A percentile compares a stretch with the other conserved stretches of the same genome.
Evolutionary conservation across 1,140 invertebrate species (phyloP).

Genomic region (Tetramorium alpestre): DNA sequence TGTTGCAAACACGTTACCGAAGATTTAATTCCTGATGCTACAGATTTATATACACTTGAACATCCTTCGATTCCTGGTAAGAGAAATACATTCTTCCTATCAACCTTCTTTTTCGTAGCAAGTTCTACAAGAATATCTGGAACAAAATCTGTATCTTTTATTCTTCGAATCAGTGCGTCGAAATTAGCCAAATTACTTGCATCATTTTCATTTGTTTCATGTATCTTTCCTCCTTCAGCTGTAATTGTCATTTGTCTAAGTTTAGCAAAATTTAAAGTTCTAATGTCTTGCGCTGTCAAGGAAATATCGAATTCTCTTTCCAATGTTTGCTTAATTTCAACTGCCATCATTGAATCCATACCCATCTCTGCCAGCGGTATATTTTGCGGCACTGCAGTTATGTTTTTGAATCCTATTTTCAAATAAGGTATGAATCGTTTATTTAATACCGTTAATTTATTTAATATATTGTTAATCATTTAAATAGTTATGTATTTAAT

Average conservation of each 20-base stretch:
- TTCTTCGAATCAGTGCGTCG: constrained; percentile 78
- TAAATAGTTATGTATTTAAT: too few species aligned
- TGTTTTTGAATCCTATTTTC: constrained; percentile 82
- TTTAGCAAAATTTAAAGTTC: too few species aligned
- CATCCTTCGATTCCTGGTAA: constrained; percentile 90
- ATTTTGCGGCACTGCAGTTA: constrained; percentile 87
- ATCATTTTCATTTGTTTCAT: constrained; percentile 81
- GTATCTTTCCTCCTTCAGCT: too few species aligned
- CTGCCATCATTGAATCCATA: too few species aligned
- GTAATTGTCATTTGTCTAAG: too few species aligned
- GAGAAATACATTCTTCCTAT: constrained; percentile 86
- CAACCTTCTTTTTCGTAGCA: constrained; percentile 71
- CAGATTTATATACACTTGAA: constrained; percentile 83
- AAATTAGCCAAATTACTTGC: constrained; percentile 72
- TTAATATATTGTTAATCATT: too few species aligned
- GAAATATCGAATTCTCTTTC: too few species aligned
- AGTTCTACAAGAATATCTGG: constrained; percentile 77
- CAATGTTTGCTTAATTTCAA: too few species aligned
- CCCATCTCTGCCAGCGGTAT: constrained; percentile 86
- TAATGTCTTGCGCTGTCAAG: too few species aligned
- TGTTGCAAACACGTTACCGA: constrained; percentile 89
- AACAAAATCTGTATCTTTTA: constrained; percentile 65
- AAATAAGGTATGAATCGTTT: background rate
- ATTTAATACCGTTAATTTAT: too few species aligned
- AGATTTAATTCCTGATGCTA: constrained; percentile 85